Evolutionary conservation across 2,888 invertebrate genomes (phyloP).

Genomic region (Sphinx pinastri): DNA sequence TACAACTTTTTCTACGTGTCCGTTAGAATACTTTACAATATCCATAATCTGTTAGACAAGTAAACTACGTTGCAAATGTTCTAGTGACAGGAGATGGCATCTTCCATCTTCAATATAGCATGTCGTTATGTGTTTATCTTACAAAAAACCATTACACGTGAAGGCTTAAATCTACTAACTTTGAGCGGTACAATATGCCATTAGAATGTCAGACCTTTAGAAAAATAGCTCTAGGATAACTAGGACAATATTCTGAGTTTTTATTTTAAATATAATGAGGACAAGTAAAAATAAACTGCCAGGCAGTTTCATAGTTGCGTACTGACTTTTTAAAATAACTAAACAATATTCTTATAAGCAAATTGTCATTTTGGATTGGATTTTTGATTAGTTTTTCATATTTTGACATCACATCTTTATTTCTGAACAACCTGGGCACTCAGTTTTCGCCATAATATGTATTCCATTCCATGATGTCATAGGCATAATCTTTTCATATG

Average conservation of each 20-base stretch:
- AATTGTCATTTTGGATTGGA: too few relatives aligned
- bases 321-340: too few relatives aligned
- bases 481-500: too few relatives aligned
- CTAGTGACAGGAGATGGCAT: neutral
- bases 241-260: neutral
- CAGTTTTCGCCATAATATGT: too few relatives aligned
- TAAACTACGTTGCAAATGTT: neutral
- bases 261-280: neutral
- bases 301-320: neutral
- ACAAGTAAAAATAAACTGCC: neutral
- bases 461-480: too few relatives aligned
- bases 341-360: too few relatives aligned
- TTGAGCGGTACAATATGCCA: neutral
- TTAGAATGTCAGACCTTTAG: constrained; percentile 7
- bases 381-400: too few relatives aligned
- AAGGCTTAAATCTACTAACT: neutral
- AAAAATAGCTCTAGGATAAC: neutral
- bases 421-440: too few relatives aligned
- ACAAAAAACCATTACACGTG: constrained; percentile 1
- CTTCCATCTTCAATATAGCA: neutral
- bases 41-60: neutral
- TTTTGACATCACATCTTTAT: too few relatives aligned
- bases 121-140: neutral
- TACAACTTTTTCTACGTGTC: too few relatives aligned
- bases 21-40: neutral